Conservation (phyloP, 2,797 vertebrate genomes). For the Enteromius mattozi region DNA sequence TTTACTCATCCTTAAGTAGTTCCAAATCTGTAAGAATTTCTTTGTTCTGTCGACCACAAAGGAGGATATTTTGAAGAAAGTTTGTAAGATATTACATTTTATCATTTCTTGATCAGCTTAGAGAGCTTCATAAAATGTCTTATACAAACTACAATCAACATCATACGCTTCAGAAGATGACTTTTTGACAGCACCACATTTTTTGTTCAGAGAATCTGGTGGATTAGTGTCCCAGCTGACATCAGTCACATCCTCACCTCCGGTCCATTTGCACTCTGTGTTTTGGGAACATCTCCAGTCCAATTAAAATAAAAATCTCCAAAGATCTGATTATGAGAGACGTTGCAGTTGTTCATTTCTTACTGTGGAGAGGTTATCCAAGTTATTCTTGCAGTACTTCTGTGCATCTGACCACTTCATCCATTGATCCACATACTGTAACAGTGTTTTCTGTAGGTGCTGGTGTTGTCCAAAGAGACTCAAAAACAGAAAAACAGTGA, state of each 20-base stretch:
- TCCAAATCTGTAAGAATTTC: too few species aligned
- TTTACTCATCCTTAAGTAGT: too few species aligned
- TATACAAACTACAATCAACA: rapidly evolving
- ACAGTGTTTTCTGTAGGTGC: neutral
- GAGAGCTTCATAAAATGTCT: neutral
- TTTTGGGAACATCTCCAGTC: neutral
- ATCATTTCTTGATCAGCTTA: too few species aligned
- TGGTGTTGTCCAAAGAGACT: neutral
- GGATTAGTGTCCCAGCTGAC: rapidly evolving
- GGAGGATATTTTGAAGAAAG: too few species aligned
- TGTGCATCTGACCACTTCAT: neutral
- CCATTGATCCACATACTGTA: rapidly evolving
- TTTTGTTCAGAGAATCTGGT: rapidly evolving
- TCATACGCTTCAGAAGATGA: neutral
- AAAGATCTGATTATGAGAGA: neutral
- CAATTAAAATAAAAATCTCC: rapidly evolving
- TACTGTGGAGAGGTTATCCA: conserved; percentile 9
- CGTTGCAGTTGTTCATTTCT: neutral
- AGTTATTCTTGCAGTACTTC: neutral
- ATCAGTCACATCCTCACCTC: neutral
- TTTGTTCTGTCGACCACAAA: too few species aligned
- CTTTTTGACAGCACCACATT: neutral
- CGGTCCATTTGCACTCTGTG: neutral
- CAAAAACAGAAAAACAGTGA: neutral
- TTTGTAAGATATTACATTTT: too few species aligned